Evolutionary conservation across 2,113 vertebrate genomes (phyloP), one percentile per base, ranked within the genome.

Genomic region (Percopsis transmontana): DNA sequence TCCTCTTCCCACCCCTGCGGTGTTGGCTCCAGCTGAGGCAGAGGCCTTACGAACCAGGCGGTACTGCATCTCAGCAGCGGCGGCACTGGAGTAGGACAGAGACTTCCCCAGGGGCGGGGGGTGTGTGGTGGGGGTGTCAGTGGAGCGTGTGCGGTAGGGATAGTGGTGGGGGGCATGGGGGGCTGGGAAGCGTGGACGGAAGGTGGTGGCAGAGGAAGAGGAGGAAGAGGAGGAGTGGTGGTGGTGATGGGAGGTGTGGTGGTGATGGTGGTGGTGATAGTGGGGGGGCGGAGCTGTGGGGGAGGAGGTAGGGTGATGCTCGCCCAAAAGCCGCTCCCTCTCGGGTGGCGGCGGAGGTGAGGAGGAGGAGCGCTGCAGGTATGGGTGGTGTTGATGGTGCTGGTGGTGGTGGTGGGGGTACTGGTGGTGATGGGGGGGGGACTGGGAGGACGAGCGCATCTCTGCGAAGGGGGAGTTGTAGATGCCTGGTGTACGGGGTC

Each of bases 401-500:
- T 71, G 80, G 61, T 76, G 53, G 10, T 54, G 86, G 69, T 80
- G 81, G 12, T 70, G 79, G 6, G 85, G 74, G 39, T 80, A 69
- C 33, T 74, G 87, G 61, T 90, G 88, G 73, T 81, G 64, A 72
- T 83, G 85, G 20, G 77, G 83, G 76, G 66, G 88, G 0, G 80
- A 87, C 73, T 87, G 83, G 42, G 75, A 52, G 48, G 82, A 70
- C 58, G 87, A 92, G 66, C 94, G 93, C 64, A 94, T 87, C 81
- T 96, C 94, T 44, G 96, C 76, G 88, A 94, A 98, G 24, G 97
- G 93, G 0, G 97, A 94, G 24, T 89, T 94, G 88, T 95, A 97
- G 70, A 95, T 93, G 24, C 93, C 74, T 47, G 95, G 67, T 0
- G 80, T 82, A 20, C 78, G 80, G 53, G 83, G 76, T 63, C 77